A percentile compares a stretch with the other conserved stretches of the same genome.
These are phyloP conservation scores for Tetramorium alpestre DNA, from an alignment of 1,140 invertebrate species.

Conservation along the genomic window DNA sequence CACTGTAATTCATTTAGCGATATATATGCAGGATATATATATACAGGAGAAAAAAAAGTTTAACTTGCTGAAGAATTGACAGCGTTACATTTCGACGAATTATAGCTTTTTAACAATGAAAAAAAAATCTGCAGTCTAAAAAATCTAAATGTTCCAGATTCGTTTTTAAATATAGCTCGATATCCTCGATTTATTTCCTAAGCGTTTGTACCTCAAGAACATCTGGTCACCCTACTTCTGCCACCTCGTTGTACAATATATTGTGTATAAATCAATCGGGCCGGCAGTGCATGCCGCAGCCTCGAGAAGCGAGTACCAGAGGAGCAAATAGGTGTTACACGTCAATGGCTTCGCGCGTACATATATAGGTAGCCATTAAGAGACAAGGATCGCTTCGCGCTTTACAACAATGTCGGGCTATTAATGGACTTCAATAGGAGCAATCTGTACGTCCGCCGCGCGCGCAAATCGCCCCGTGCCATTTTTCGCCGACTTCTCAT, in stretches of 20 bases:
- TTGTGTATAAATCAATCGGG: conserved; percentile 35
- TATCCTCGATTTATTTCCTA: neutral
- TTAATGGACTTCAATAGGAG: conserved; percentile 66
- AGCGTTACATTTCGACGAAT: neutral
- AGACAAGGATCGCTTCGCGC: conserved; percentile 68
- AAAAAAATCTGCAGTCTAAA: no score
- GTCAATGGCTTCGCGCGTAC: conserved; percentile 27
- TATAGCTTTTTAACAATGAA: neutral
- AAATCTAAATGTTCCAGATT: neutral
- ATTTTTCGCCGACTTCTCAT: conserved; percentile 5
- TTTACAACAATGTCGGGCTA: conserved; percentile 70
- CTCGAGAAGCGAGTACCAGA: conserved; percentile 10
- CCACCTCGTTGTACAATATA: neutral
- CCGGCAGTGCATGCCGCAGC: neutral
- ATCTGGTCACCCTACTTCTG: neutral
- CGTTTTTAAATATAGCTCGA: conserved; percentile 41
- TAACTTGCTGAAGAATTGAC: neutral
- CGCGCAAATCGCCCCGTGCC: neutral
- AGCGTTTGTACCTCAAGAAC: neutral
- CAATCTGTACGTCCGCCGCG: conserved; percentile 51
- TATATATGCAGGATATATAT: neutral
- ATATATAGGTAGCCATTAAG: conserved; percentile 59
- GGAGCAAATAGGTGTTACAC: conserved; percentile 35
- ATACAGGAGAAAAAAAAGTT: neutral
- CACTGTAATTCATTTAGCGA: conserved; percentile 9